These are phyloP conservation scores for Mallotus villosus DNA, from an alignment of 2,797 vertebrate genomes.

Conservation along the genomic window DNA sequence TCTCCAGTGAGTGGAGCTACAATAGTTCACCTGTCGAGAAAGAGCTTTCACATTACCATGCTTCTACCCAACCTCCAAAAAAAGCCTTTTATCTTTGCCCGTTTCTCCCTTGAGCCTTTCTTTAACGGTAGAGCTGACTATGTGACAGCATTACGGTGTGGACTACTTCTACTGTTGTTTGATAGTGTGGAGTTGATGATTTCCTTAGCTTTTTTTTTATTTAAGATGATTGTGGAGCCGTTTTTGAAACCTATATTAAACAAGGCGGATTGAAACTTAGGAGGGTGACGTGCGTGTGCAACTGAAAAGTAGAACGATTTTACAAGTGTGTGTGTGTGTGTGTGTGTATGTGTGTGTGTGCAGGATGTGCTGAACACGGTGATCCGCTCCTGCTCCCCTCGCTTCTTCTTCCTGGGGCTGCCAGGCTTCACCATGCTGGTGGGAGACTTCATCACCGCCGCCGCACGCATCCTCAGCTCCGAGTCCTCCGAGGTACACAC, in stretches of 20 bases:
- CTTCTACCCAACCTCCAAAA: not conserved
- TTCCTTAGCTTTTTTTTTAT: too few species aligned
- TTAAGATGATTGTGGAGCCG: too few species aligned
- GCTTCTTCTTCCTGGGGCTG: conserved; percentile 93
- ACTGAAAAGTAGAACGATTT: too few species aligned
- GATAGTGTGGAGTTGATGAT: too few species aligned
- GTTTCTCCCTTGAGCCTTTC: not conserved
- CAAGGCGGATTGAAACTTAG: too few species aligned
- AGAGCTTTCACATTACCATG: not conserved
- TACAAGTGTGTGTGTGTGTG: not conserved
- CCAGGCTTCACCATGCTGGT: conserved; percentile 95
- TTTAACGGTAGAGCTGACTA: too few species aligned
- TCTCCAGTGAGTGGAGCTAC: not conserved
- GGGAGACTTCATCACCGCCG: conserved; percentile 88
- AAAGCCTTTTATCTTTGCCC: not conserved
- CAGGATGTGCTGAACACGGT: conserved; percentile 93
- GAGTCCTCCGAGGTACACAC: conserved; percentile 80
- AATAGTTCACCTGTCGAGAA: not conserved
- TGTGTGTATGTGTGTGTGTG: conserved; percentile 18
- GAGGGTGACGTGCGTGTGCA: too few species aligned
- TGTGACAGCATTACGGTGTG: too few species aligned
- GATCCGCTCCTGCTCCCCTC: conserved; percentile 88
- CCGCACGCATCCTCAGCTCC: conserved; percentile 82
- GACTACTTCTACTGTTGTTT: too few species aligned
- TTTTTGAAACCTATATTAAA: too few species aligned